These are phyloP conservation scores for Amblyraja radiata DNA, from an alignment of 2,797 vertebrate genomes.

Conservation along the genomic window DNA sequence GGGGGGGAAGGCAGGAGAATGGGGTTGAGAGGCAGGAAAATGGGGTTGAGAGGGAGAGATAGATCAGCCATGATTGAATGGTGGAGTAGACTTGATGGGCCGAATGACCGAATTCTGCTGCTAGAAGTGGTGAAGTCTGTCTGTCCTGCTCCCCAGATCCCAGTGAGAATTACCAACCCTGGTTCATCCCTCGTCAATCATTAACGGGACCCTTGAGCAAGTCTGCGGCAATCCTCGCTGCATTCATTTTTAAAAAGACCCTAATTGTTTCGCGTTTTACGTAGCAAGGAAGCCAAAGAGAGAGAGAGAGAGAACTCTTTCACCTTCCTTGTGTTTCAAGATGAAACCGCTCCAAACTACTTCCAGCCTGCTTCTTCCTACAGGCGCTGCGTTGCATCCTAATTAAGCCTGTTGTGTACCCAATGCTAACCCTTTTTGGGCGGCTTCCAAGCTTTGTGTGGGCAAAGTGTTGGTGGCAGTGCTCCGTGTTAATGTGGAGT, in stretches of 20 bases:
- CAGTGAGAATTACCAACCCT: not conserved
- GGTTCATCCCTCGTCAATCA: not conserved
- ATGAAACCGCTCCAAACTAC: not conserved
- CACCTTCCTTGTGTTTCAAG: not conserved
- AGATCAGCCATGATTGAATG: too few relatives aligned
- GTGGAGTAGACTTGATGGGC: too few relatives aligned
- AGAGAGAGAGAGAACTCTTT: not conserved
- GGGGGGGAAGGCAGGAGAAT: too few relatives aligned
- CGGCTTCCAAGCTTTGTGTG: not conserved
- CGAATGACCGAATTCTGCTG: too few relatives aligned
- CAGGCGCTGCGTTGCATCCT: not conserved
- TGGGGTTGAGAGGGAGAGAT: too few relatives aligned
- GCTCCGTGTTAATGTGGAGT: not conserved
- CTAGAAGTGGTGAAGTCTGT: too few relatives aligned
- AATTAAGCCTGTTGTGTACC: not conserved
- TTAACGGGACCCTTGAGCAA: not conserved
- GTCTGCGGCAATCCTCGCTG: not conserved
- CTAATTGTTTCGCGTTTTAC: not conserved
- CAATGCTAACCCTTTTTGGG: not conserved
- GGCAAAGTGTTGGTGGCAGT: not conserved
- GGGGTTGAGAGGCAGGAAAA: too few relatives aligned
- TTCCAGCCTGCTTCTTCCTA: not conserved
- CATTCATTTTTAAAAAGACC: not conserved
- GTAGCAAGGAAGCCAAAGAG: not conserved
- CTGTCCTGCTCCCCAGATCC: not conserved